Evolutionary conservation across 2,797 vertebrate species (phyloP).

Genomic region (Hypotaenidia okinawae): DNA sequence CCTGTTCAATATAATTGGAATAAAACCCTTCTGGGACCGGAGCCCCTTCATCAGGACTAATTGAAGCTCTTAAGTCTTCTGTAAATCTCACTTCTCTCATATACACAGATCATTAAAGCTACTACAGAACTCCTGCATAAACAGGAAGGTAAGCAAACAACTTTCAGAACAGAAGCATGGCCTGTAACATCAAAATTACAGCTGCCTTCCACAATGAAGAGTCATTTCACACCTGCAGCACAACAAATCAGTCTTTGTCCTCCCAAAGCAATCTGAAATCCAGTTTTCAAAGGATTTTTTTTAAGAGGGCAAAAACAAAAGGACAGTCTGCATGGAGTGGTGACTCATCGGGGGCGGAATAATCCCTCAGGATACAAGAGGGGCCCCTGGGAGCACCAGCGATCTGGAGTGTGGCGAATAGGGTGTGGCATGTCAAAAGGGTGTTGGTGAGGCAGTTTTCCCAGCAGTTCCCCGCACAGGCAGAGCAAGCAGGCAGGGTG

Average conservation of each 20-base stretch:
- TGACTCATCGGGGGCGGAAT: too few relatives aligned
- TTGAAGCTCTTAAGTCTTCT: neutral
- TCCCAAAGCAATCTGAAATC: neutral
- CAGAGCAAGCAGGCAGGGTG: too few relatives aligned
- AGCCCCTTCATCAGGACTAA: neutral
- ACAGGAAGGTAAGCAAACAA: neutral
- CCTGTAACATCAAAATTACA: neutral
- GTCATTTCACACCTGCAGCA: neutral
- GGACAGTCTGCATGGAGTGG: too few relatives aligned
- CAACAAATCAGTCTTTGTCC: neutral
- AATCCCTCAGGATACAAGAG: too few relatives aligned
- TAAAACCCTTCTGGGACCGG: neutral
- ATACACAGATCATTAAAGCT: neutral
- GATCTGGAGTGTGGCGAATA: too few relatives aligned
- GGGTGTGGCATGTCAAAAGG: too few relatives aligned
- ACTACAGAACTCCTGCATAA: neutral
- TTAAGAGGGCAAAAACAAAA: too few relatives aligned
- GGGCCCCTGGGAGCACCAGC: too few relatives aligned
- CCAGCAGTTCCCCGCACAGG: too few relatives aligned
- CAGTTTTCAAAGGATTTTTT: neutral
- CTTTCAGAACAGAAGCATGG: neutral
- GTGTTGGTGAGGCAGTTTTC: too few relatives aligned
- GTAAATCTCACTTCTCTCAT: neutral
- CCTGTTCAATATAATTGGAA: neutral
- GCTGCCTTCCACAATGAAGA: neutral